phyloP scores from a whole-genome alignment of 2,888 invertebrate species.

The Meiosimyza decipiens region DNA sequence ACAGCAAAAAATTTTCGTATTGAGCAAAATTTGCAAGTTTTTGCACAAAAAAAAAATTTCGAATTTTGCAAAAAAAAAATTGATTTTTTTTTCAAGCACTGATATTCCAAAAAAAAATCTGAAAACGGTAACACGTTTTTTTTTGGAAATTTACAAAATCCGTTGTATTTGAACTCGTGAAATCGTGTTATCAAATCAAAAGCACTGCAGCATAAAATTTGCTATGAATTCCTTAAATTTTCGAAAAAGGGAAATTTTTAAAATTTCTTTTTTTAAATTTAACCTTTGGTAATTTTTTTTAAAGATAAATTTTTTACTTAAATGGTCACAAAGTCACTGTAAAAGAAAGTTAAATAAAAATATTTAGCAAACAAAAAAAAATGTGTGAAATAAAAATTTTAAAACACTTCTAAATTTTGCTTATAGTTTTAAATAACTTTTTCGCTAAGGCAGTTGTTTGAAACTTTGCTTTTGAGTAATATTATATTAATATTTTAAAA shows the following conservation, averaged over 20 bases:
- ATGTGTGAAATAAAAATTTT: neutral
- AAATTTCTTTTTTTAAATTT: slow-evolving; percentile 6
- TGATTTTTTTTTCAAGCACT: slow-evolving; percentile 5
- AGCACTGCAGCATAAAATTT: too few species aligned
- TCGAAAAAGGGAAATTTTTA: slow-evolving; percentile 11
- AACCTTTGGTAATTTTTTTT: slow-evolving; percentile 9
- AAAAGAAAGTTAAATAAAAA: neutral
- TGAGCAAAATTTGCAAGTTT: slow-evolving; percentile 12
- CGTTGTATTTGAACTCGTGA: too few species aligned
- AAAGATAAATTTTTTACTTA: neutral
- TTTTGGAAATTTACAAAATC: too few species aligned
- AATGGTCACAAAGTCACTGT: slow-evolving; percentile 21
- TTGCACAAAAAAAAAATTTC: slow-evolving; percentile 15
- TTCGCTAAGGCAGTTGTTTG: neutral
- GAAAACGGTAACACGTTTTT: too few species aligned
- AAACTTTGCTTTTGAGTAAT: neutral
- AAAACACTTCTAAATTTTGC: neutral
- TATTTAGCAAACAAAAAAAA: neutral
- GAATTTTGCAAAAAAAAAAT: slow-evolving; percentile 11
- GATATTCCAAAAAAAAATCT: slow-evolving; percentile 16
- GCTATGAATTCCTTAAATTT: neutral
- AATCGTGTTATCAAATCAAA: too few species aligned
- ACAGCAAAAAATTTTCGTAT: neutral
- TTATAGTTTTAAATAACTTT: neutral
- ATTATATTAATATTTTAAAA: too few species aligned